A percentile compares a stretch with the other conserved stretches of the same genome.
Evolutionary conservation across 2,888 invertebrate genomes (phyloP).

Genomic region (Macropis europaea): DNA sequence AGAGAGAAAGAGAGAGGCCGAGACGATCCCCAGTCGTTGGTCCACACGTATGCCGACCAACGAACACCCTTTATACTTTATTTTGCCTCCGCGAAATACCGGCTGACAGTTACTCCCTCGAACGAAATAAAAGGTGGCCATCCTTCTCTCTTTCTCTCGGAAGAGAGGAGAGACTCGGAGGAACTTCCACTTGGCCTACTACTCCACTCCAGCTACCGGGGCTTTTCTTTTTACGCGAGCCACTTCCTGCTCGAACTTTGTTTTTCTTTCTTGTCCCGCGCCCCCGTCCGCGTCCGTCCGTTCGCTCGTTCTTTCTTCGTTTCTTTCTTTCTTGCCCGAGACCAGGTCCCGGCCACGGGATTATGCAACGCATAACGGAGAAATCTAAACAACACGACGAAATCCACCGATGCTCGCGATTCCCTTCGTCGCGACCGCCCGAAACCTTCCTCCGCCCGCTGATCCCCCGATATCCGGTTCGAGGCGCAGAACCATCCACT

Average conservation of each 20-base stretch:
- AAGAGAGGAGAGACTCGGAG: constrained; percentile 59
- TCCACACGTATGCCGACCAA: constrained; percentile 60
- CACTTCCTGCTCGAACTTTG: constrained; percentile 71
- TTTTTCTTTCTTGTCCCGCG: constrained; percentile 61
- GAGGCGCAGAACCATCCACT: too few species aligned
- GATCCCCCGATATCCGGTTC: not conserved
- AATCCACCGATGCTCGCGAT: constrained; percentile 37
- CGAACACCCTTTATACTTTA: constrained; percentile 71
- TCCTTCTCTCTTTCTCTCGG: constrained; percentile 41
- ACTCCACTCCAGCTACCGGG: constrained; percentile 74
- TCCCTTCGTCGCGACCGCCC: not conserved
- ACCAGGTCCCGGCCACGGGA: constrained; percentile 38
- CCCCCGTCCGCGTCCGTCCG: constrained; percentile 45
- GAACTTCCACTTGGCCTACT: constrained; percentile 79
- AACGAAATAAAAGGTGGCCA: constrained; percentile 70
- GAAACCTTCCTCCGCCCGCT: not conserved
- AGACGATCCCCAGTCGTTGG: constrained; percentile 22
- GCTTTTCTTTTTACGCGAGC: constrained; percentile 74
- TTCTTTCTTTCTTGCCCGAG: constrained; percentile 53
- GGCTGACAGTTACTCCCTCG: constrained; percentile 68
- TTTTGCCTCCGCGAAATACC: constrained; percentile 70
- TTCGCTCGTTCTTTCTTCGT: constrained; percentile 66
- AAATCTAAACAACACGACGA: constrained; percentile 63
- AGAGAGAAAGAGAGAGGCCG: constrained; percentile 5
- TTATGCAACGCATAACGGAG: constrained; percentile 67